Percentiles rank a stretch among this genome's conserved stretches.
These are phyloP conservation scores for Eurytoma adleriae DNA, from an alignment of 2,888 invertebrate species.

Conservation along the genomic window DNA sequence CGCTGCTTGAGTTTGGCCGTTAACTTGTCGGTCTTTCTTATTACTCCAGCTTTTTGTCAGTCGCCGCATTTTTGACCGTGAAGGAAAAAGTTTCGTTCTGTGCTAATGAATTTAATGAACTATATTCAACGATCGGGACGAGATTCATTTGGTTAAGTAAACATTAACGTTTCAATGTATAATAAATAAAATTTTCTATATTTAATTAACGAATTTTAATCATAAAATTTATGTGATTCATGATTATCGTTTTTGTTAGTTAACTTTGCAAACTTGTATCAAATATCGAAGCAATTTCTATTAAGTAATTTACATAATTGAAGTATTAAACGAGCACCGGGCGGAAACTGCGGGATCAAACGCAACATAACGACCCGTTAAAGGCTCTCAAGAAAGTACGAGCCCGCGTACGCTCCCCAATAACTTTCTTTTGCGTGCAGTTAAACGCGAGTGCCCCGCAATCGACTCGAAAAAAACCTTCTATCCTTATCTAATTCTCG, in stretches of 20 bases:
- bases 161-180: too few species aligned
- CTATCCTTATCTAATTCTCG: constrained; percentile 30
- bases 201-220: too few species aligned
- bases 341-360: neutral
- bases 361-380: neutral
- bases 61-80: neutral
- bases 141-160: too few species aligned
- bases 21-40: too few species aligned
- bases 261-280: neutral
- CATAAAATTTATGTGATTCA: neutral
- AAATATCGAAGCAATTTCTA: neutral
- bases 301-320: neutral
- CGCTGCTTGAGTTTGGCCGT: neutral
- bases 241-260: neutral
- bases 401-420: neutral
- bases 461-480: constrained; percentile 1
- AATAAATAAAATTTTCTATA: neutral
- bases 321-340: neutral
- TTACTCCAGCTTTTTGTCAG: neutral
- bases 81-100: neutral
- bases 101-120: neutral
- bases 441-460: constrained; percentile 18
- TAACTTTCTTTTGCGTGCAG: constrained; percentile 49
- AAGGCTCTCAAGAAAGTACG: neutral
- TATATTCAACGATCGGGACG: neutral